Base-by-base conservation (phyloP, 2,888 invertebrate genomes). In the Parapristionchus giblindavisi region DNA sequence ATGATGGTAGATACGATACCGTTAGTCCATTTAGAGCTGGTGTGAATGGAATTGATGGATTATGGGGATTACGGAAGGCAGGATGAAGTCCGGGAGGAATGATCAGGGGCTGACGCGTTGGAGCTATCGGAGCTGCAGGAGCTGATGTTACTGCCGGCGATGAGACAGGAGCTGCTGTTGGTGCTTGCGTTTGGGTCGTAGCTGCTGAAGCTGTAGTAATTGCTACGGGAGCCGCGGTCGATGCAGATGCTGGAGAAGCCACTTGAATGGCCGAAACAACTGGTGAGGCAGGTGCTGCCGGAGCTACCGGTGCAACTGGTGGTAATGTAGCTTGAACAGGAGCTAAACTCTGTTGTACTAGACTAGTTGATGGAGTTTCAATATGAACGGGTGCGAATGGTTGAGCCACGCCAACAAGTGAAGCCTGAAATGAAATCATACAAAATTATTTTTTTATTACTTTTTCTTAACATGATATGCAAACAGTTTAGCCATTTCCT, bases 1-100 rank as follows among this genome's bases (percentile, higher is more conserved):
- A n/a, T n/a, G n/a, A n/a, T n/a, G n/a, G n/a, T n/a, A n/a, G n/a
- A n/a, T n/a, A n/a, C n/a, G n/a, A n/a, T 48, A 68, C 68, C 2
- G 51, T 34, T 8, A 51, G 52, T 1, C 68, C 68, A 36, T 68
- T 68, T n/a, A 68, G 68, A 27, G 51, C 68, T n/a, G 68, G 68
- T 14, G 68, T 68, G 68, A 68, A 68, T 8, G 68, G 68, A 6
- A 68, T 68, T 21, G 68, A 68, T 3, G 68, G 68, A 29, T 68
- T 48, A 36, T 52, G 34, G 3, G 68, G 68, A 17, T 68, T 68
- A 4, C 68, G 51, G 29, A 68, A 51, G 24, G 68, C 51, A 3
- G 32, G 52, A 21, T 34, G 34, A 48, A 68, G 34, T 24, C 51
- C 24, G 4, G 51, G 29, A 1, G n/a, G 36, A n/a, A n/a, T n/a